Evolutionary conservation across 2,113 vertebrate species (phyloP).

Genomic region (Odocoileus hemionus): DNA sequence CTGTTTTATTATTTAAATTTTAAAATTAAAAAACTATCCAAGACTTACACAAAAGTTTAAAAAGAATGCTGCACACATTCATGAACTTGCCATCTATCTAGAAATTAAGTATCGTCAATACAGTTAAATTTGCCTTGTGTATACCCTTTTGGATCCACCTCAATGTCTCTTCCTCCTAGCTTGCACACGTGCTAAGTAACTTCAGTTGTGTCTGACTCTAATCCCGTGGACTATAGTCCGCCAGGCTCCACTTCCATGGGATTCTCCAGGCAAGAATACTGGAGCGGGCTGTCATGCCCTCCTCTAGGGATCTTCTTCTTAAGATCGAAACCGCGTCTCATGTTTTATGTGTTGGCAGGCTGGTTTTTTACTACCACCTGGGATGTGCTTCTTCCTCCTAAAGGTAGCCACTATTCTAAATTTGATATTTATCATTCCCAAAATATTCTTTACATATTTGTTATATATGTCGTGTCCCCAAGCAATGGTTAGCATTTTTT

Average conservation of each 20-base stretch:
- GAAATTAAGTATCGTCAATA: background rate
- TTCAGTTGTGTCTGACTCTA: background rate
- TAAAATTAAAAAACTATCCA: background rate
- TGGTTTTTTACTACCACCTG: background rate
- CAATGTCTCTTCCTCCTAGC: background rate
- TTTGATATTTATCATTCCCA: background rate
- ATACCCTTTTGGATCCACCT: background rate
- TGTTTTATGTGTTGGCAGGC: background rate
- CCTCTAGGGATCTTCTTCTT: background rate
- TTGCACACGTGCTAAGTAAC: background rate
- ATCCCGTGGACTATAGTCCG: background rate
- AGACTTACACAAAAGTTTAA: conserved; percentile 15
- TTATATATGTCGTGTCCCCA: background rate
- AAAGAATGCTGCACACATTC: background rate
- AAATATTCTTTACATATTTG: background rate
- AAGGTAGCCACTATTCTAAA: background rate
- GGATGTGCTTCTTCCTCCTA: background rate
- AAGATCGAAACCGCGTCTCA: background rate
- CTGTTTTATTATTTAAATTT: conserved; percentile 43
- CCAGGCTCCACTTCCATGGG: background rate
- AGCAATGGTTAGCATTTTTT: background rate
- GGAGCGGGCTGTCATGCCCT: background rate
- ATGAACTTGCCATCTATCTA: background rate
- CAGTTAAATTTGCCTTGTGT: background rate
- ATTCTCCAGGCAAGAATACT: background rate